Evolutionary conservation across 2,888 invertebrate genomes (phyloP), one percentile per base, ranked within the genome.

Genomic region (Hecatera dysodea): DNA sequence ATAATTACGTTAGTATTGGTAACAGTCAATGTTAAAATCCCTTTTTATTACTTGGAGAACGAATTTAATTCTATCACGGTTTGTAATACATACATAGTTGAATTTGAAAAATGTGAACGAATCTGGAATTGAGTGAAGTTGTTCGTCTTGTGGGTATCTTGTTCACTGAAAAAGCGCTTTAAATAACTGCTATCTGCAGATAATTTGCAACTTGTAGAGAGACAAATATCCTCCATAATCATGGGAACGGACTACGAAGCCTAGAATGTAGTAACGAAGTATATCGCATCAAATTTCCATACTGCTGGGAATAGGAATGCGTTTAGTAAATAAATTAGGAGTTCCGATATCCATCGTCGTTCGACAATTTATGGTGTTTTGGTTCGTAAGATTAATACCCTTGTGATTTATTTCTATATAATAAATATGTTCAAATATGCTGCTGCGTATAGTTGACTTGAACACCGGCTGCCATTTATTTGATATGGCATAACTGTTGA

Each of bases 351-450:
- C 61, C 62, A 78, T 78, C 70, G 78, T 72, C 65, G 46, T 63
- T 62, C 29, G 12, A 52, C 19, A 61, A 83, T 78, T 83, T 83
- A 80, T 80, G 67, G 56, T 80, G 67, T 82, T 82, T 81, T 70
- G 56, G 48, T 82, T 44, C 64, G 60, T 56, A 57, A 66, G 72
- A 82, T 76, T 81, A 72, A 75, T 80, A 65, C 39, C 39, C 24
- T 48, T 36, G 70, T 75, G 66, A 80, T 81, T 81, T 84, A 71
- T 75, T 71, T 67, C 56, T 60, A 72, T 67, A 66, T 69, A 62
- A 75, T 84, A 83, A 80, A 84, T 75, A 62, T 55, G 74, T 73
- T 67, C 75, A 59, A 64, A 80, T 75, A 78, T 70, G 52, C 62
- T 29, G 11, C 57, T 67, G 29, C n/a, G 29, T 39, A 50, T 48